Evolutionary conservation across 2,797 vertebrate species (phyloP).

Genomic region (Protonibea diacanthus): DNA sequence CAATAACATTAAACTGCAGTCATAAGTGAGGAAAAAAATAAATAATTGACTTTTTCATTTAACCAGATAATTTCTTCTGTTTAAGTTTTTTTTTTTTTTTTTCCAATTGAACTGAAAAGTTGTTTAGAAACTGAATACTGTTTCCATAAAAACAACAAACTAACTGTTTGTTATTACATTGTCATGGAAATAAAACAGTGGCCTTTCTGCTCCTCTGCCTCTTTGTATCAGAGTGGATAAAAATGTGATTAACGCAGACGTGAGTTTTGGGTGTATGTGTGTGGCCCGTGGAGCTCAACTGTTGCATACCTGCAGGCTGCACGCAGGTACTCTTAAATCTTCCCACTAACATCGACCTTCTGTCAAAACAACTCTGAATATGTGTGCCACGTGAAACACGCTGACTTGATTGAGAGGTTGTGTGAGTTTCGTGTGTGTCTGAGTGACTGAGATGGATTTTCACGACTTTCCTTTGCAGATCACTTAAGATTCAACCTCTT

Average conservation of each 20-base stretch:
- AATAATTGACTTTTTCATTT: not conserved
- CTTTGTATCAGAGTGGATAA: constrained; percentile 49
- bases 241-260: constrained; percentile 38
- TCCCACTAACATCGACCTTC: constrained; percentile 77
- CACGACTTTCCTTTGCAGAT: constrained; percentile 19
- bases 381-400: constrained; percentile 49
- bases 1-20: not conserved
- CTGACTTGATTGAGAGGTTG: constrained; percentile 19
- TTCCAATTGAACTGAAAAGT: not conserved
- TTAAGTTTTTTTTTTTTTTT: not conserved
- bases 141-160: constrained; percentile 7
- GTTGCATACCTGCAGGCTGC: constrained; percentile 77
- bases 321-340: constrained; percentile 80
- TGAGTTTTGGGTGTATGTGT: constrained; percentile 47
- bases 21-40: not conserved
- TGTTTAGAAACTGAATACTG: not conserved
- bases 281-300: constrained; percentile 72
- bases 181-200: not conserved
- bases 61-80: not conserved
- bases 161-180: not conserved
- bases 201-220: not conserved
- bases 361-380: constrained; percentile 75
- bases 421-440: constrained; percentile 36
- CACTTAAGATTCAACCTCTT: constrained; percentile 37
- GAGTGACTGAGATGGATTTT: constrained; percentile 12